Base-by-base conservation (phyloP, 2,797 vertebrate species). In the Numenius phaeopus region DNA sequence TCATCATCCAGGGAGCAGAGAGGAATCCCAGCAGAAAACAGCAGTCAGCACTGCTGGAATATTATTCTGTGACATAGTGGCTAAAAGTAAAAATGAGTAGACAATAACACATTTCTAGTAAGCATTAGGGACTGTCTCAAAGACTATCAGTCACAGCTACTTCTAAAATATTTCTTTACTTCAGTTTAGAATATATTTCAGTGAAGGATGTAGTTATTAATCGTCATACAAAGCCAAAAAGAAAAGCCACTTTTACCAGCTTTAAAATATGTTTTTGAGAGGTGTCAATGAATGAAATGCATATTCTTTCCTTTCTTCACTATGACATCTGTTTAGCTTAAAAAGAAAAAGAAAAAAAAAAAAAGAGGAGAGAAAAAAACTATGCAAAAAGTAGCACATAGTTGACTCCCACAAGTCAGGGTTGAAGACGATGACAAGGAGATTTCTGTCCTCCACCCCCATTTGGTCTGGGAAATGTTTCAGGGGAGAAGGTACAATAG, bases 401-500 rank as follows among this genome's bases (percentile, higher is more conserved):
- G 22, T 7, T 83, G n/a, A 67, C 17, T 54, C 13, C 12, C 8
- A 23, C 6, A 62, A 79, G 34, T 10, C 5, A 19, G 14, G 8
- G 19, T 67, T 87, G 71, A 77, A 70, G 59, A 65, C 27, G 12
- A 52, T 8, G 46, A 27, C 27, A 73, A 54, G 26, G 24, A 1
- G 0, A 11, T 55, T 71, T 87, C 26, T 81, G 9, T 50, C 57
- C 16, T 15, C 21, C 9, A 54, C 7, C 5, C 2, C 0, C 1
- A 7, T 61, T 70, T 77, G 7, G 8, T 42, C 39, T 62, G 39
- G 30, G 26, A 88, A 77, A 73, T 9, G 26, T 70, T 91, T 77
- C 50, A 46, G 0, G 1, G 16, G 5, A 86, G 30, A 71, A 73
- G 6, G 9, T 62, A 27, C 18, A 46, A 42, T 12, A 69, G 22